Evolutionary conservation across 1,140 invertebrate species (phyloP).

Genomic region (Anthonomus grandis): DNA sequence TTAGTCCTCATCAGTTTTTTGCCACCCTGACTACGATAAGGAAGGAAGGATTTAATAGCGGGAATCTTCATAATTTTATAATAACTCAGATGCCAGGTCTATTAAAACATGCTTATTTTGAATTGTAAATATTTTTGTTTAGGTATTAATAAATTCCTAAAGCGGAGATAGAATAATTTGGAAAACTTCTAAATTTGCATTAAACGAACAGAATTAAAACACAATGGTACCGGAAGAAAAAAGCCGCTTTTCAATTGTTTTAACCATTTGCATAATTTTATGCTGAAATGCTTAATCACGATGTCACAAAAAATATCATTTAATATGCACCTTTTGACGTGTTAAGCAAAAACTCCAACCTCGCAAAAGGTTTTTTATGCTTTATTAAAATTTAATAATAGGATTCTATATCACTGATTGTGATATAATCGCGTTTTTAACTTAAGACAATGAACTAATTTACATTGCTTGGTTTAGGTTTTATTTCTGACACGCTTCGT

Average conservation of each 20-base stretch:
- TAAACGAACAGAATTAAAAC: conserved; percentile 30
- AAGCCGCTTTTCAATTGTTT: conserved; percentile 19
- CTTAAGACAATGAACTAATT: too few species aligned
- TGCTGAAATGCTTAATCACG: conserved; percentile 7
- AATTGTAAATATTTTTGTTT: conserved; percentile 42
- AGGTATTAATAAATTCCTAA: conserved; percentile 36
- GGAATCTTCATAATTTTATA: conserved; percentile 21
- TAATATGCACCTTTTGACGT: conserved; percentile 11
- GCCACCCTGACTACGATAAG: conserved; percentile 14
- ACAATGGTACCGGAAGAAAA: conserved; percentile 23
- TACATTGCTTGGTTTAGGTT: too few species aligned
- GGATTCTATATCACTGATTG: too few species aligned
- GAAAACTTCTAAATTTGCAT: conserved; percentile 34
- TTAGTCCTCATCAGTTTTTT: conserved; percentile 30
- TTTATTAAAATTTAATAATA: too few species aligned
- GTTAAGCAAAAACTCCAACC: too few species aligned
- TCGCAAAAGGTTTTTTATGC: too few species aligned
- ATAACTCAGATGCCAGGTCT: conserved; percentile 27
- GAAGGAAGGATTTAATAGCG: conserved; percentile 2
- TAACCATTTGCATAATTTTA: conserved; percentile 25
- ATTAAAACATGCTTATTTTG: conserved; percentile 43
- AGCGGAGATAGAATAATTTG: conserved; percentile 27
- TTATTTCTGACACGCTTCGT: too few species aligned
- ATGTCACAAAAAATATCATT: background rate
- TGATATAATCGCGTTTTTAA: too few species aligned